These are phyloP conservation scores for Perdita meconis DNA, from an alignment of 2,888 invertebrate species.

Conservation along the genomic window DNA sequence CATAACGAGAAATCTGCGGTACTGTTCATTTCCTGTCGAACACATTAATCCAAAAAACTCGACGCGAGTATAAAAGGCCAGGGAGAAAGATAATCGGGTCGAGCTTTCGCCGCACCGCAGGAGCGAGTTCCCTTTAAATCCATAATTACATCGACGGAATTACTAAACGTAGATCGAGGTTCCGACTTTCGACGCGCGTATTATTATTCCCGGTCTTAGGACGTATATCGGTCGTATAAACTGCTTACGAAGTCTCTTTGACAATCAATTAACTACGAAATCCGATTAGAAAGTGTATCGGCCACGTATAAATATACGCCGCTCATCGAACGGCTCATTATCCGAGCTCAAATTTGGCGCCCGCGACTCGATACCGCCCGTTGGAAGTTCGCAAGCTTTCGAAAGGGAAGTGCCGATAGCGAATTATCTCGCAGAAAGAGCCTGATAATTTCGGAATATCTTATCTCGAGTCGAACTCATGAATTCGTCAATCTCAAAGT, in stretches of 20 bases:
- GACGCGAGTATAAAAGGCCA: no score
- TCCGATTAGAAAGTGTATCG: neutral
- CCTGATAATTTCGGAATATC: constrained; percentile 47
- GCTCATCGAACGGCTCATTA: neutral
- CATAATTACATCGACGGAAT: neutral
- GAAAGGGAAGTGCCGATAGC: constrained; percentile 19
- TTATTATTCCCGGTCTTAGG: neutral
- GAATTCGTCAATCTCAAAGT: constrained; percentile 20
- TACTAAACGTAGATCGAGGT: neutral
- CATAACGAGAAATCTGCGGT: neutral
- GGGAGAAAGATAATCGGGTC: neutral
- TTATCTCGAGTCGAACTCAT: neutral
- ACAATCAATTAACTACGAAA: neutral
- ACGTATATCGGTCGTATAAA: neutral
- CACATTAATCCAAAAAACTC: constrained; percentile 3
- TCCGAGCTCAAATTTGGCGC: neutral
- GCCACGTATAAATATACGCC: constrained; percentile 1
- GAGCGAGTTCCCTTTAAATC: neutral
- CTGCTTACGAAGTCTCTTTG: neutral
- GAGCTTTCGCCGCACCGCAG: neutral
- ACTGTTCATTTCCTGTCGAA: neutral
- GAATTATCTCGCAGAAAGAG: constrained; percentile 33
- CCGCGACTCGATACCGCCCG: neutral
- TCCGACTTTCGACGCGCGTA: neutral
- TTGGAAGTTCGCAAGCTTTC: neutral